Conservation (phyloP, 37 sponge, comb jelly and placozoan species). For the Cladorhizidae sp. region DNA sequence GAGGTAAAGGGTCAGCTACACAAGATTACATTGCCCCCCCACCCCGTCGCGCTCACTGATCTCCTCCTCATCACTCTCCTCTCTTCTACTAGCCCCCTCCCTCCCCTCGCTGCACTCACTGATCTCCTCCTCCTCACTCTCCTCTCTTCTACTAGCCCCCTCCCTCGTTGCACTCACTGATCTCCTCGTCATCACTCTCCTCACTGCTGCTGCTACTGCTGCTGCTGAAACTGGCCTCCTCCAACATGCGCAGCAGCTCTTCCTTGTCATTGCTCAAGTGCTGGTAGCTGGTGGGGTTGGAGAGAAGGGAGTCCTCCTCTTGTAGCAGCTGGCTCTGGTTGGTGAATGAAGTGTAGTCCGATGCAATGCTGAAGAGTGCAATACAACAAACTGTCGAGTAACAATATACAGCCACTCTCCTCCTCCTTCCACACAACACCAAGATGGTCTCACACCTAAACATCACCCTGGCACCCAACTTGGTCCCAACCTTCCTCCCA, state of each 20-base stretch:
- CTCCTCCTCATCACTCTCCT: constrained; percentile 12
- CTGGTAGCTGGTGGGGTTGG: neutral
- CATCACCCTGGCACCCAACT: too few species aligned
- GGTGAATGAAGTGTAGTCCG: neutral
- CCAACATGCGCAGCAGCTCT: constrained; percentile 32
- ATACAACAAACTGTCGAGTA: neutral
- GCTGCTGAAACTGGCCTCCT: constrained; percentile 44
- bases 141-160: constrained; percentile 36
- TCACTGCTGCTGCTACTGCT: constrained; percentile 18
- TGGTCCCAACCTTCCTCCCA: too few species aligned
- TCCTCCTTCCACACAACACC: too few species aligned
- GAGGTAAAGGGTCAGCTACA: too few species aligned
- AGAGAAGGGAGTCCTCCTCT: constrained; percentile 43
- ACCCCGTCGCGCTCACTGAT: too few species aligned
- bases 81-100: constrained; percentile 27
- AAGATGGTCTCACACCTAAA: too few species aligned
- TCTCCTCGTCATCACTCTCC: constrained; percentile 18
- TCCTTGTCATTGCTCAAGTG: constrained; percentile 12
- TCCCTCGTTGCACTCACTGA: constrained; percentile 5
- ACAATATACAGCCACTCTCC: too few species aligned
- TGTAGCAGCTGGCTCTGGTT: constrained; percentile 14
- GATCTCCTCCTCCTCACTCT: constrained; percentile 10
- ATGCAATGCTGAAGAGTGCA: neutral
- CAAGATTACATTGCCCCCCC: too few species aligned
- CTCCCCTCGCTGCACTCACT: too few species aligned